Percentiles rank a stretch among this genome's conserved stretches.
Evolutionary conservation across 2,888 invertebrate genomes (phyloP).

Genomic region (Volucella bombylans): DNA sequence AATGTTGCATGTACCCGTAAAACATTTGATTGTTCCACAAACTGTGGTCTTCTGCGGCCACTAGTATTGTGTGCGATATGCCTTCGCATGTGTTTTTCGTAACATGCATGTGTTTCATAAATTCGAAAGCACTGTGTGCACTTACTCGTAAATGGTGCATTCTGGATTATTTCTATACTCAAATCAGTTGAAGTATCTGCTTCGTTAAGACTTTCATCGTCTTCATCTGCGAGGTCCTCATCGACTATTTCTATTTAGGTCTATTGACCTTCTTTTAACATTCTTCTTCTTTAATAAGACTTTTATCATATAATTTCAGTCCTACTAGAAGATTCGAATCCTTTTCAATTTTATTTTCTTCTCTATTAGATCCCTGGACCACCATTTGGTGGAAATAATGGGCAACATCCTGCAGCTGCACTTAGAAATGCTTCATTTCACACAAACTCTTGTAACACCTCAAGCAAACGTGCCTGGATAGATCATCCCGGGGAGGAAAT

Average conservation of each 20-base stretch:
- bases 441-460: background rate
- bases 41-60: background rate
- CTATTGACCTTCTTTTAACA: too few relatives aligned
- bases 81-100: too few relatives aligned
- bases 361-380: too few relatives aligned
- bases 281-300: too few relatives aligned
- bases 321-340: background rate
- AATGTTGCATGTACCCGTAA: too few relatives aligned
- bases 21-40: too few relatives aligned
- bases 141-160: background rate
- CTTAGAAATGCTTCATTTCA: constrained; percentile 14
- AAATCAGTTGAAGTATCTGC: background rate
- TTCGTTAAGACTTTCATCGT: background rate
- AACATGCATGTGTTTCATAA: background rate
- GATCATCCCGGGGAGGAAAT: too few relatives aligned
- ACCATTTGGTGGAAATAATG: background rate
- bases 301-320: too few relatives aligned
- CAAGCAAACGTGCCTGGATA: background rate
- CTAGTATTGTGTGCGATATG: background rate
- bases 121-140: background rate
- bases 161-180: background rate
- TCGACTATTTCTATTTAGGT: too few relatives aligned
- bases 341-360: background rate
- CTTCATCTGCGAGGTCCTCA: too few relatives aligned
- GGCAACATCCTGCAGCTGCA: constrained; percentile 9